Evolutionary conservation across 2,797 vertebrate genomes (phyloP).

Genomic region (Glyptemys insculpta): DNA sequence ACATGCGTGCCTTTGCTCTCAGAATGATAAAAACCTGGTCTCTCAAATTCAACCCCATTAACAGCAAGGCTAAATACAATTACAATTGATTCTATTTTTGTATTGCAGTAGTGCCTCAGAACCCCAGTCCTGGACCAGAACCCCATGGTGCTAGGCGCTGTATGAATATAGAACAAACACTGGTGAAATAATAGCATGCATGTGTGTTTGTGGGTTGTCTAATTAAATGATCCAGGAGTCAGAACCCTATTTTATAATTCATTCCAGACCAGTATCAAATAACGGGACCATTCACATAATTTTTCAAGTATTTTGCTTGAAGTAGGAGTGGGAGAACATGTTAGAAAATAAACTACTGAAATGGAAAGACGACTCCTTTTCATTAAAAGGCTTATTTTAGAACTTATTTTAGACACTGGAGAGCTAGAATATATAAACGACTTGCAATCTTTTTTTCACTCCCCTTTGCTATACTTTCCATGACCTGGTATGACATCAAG

Average conservation of each 20-base stretch:
- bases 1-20: too few relatives aligned
- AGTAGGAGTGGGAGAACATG: conserved; percentile 20
- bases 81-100: neutral
- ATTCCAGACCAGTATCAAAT: neutral
- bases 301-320: conserved; percentile 41
- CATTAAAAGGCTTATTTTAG: neutral
- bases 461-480: neutral
- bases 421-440: neutral
- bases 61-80: neutral
- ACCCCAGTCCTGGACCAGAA: neutral
- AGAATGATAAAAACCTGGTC: too few relatives aligned
- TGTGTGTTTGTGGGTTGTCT: neutral
- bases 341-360: conserved; percentile 34
- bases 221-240: neutral
- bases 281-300: neutral
- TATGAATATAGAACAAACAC: neutral
- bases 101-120: neutral
- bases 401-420: conserved; percentile 11
- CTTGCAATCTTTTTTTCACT: neutral
- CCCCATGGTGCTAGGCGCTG: neutral
- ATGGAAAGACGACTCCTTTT: conserved; percentile 6
- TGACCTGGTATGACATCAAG: neutral
- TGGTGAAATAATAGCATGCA: neutral
- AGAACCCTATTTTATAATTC: neutral
- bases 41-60: neutral